A percentile compares a stretch with the other conserved stretches of the same genome.
These are phyloP conservation scores for Camponotus floridanus DNA, from an alignment of 1,140 invertebrate genomes.

Conservation along the genomic window DNA sequence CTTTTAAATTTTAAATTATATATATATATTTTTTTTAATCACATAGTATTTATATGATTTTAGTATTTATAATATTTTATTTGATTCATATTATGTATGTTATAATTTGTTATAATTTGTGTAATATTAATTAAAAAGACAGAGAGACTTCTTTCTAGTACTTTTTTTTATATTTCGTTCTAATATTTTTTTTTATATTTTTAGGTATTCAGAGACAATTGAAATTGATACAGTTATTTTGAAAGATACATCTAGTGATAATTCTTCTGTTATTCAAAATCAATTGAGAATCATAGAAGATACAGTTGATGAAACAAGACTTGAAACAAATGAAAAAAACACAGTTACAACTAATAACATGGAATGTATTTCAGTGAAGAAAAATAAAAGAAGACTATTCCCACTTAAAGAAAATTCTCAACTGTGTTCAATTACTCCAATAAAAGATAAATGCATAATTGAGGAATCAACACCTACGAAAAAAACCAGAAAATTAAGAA, in stretches of 20 bases:
- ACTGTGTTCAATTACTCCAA: conserved; percentile 76
- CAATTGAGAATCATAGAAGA: conserved; percentile 69
- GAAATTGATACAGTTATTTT: conserved; percentile 33
- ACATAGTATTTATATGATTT: not conserved
- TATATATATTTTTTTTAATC: no score
- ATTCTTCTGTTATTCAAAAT: not conserved
- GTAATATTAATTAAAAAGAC: not conserved
- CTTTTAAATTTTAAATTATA: not conserved
- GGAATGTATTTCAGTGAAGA: not conserved
- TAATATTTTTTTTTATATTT: conserved; percentile 9
- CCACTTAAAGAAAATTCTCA: conserved; percentile 74
- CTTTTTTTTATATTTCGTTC: no score
- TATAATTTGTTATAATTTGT: not conserved
- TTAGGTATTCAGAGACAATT: conserved; percentile 21
- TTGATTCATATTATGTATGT: not conserved
- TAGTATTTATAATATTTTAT: not conserved
- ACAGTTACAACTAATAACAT: not conserved
- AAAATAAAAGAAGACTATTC: conserved; percentile 75
- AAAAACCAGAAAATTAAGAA: conserved; percentile 28
- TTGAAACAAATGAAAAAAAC: conserved; percentile 30
- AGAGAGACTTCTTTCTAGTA: not conserved
- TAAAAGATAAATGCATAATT: conserved; percentile 31
- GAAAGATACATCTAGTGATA: not conserved
- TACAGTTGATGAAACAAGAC: conserved; percentile 61
- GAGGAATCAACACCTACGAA: not conserved